A percentile compares a stretch with the other conserved stretches of the same genome.
Conservation (phyloP, 1,140 invertebrate genomes). For the Drosophila obscura region DNA sequence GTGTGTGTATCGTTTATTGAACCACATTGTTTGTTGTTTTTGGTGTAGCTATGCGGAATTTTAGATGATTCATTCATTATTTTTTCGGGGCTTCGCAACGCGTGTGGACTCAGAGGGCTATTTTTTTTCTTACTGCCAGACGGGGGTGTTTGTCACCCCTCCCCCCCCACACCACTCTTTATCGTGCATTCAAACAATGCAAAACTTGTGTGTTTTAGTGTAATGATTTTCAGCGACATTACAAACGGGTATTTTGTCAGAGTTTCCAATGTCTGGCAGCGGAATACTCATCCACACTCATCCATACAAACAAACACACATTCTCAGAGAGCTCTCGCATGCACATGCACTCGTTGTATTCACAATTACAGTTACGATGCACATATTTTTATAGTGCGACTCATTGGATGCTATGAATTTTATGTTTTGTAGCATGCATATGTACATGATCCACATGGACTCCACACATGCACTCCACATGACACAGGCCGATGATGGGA, state of each 20-base stretch:
- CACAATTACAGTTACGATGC: slow-evolving; percentile 26
- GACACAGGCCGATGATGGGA: slow-evolving; percentile 25
- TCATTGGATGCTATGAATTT: too few species aligned
- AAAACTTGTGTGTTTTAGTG: slow-evolving; percentile 50
- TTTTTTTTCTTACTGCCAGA: slow-evolving; percentile 55
- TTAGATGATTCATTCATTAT: slow-evolving; percentile 64
- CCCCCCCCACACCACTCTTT: slow-evolving; percentile 12
- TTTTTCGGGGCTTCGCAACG: slow-evolving; percentile 44
- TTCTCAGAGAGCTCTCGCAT: slow-evolving; percentile 1
- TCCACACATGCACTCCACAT: slow-evolving; percentile 55
- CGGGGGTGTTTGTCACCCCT: slow-evolving; percentile 22
- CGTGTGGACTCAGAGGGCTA: slow-evolving; percentile 4
- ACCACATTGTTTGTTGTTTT: slow-evolving; percentile 55
- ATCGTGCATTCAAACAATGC: slow-evolving; percentile 47
- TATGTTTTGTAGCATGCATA: slow-evolving; percentile 14
- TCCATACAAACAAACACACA: slow-evolving; percentile 4
- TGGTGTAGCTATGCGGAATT: slow-evolving; percentile 67
- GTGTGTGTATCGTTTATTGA: slow-evolving; percentile 68
- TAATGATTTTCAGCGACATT: slow-evolving; percentile 49
- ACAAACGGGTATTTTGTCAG: slow-evolving; percentile 40
- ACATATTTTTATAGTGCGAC: neutral
- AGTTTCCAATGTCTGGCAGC: slow-evolving; percentile 25
- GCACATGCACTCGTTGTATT: slow-evolving; percentile 8
- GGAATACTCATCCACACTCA: slow-evolving; percentile 43
- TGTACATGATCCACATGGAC: slow-evolving; percentile 44